Percentiles rank a stretch among this genome's conserved stretches.
phyloP scores from a whole-genome alignment of 2,888 invertebrate species.

The Diarsia mendica region DNA sequence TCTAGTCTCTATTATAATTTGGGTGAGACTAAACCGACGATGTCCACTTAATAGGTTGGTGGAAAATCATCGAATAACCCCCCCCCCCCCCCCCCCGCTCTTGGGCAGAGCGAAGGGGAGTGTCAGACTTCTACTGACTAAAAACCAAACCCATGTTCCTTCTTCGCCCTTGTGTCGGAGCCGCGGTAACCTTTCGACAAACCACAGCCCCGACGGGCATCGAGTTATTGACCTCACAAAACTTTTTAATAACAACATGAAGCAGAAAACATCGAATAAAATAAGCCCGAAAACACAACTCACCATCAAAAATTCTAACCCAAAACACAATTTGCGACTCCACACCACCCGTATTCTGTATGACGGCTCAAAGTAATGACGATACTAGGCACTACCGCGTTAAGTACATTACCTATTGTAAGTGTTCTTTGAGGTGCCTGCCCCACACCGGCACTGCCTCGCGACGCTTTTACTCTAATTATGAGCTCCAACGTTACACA shows the following conservation, averaged over 20 bases:
- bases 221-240: too few species aligned
- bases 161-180: too few species aligned
- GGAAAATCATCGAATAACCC: too few species aligned
- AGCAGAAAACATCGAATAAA: background rate
- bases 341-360: conserved; percentile 70
- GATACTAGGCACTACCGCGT: conserved; percentile 84
- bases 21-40: background rate
- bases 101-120: too few species aligned
- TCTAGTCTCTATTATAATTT: background rate
- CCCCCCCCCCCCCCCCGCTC: too few species aligned
- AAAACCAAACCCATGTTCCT: too few species aligned
- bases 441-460: conserved; percentile 75
- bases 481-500: conserved; percentile 77
- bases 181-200: too few species aligned
- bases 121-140: too few species aligned
- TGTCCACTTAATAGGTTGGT: too few species aligned
- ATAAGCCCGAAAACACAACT: background rate
- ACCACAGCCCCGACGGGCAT: too few species aligned
- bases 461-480: conserved; percentile 87
- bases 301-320: conserved; percentile 13
- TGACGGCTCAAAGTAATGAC: conserved; percentile 86
- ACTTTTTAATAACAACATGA: too few species aligned
- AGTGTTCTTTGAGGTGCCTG: conserved; percentile 86
- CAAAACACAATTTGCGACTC: conserved; percentile 67
- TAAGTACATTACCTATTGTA: conserved; percentile 90